Percentiles rank a stretch among this genome's conserved stretches.
Conservation (phyloP, 64 coral and sea anemone species). For the Porites lutea region DNA sequence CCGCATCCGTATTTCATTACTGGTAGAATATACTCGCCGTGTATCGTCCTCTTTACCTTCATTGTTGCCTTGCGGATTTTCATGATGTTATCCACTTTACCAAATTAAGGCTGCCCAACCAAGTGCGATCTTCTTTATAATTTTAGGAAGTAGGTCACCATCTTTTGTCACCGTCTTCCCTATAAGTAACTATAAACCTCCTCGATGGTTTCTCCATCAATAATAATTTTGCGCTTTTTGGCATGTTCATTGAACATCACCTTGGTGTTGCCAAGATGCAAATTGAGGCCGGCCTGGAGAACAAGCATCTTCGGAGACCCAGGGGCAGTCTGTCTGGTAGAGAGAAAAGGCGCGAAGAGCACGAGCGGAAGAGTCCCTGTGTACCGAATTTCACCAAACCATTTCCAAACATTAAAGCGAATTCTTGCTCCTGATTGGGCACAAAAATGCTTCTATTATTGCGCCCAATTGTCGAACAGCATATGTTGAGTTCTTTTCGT, state of each 20-base stretch:
- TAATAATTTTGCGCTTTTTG: neutral
- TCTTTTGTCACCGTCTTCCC: conserved; percentile 3
- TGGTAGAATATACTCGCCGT: neutral
- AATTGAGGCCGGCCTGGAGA: conserved; percentile 1
- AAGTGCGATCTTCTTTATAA: conserved; percentile 1
- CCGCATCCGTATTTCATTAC: neutral
- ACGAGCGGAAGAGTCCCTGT: too few species aligned
- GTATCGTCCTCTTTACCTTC: conserved; percentile 7
- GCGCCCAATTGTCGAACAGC: too few species aligned
- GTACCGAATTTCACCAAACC: too few species aligned
- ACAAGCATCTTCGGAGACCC: too few species aligned
- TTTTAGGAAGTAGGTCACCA: neutral
- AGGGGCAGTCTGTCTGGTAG: too few species aligned
- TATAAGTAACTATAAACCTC: neutral
- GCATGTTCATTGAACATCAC: neutral
- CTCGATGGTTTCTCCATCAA: neutral
- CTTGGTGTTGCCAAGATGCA: conserved; percentile 15
- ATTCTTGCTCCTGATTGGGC: too few species aligned
- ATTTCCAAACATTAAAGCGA: too few species aligned
- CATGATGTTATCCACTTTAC: conserved; percentile 8
- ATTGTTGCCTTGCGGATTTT: neutral
- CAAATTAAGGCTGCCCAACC: conserved; percentile 18
- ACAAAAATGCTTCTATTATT: too few species aligned
- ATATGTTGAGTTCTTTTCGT: too few species aligned
- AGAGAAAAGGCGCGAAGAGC: too few species aligned